Evolutionary conservation across 30 jellyfish, hydroid and myxozoan species (phyloP).

Genomic region (Cassiopea xamachana): DNA sequence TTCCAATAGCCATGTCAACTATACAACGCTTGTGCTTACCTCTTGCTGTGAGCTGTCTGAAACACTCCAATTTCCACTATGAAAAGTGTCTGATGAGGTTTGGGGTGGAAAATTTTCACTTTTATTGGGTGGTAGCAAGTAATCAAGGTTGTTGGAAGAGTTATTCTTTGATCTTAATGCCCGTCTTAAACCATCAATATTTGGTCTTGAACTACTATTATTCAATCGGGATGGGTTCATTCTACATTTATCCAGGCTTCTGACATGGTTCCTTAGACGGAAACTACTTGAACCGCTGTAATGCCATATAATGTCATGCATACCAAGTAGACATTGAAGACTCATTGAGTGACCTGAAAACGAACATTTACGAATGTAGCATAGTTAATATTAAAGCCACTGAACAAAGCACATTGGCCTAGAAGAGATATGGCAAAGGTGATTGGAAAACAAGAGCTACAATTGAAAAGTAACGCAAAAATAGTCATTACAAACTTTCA

Average conservation of each 20-base stretch:
- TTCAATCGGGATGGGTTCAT: slow-evolving; percentile 54
- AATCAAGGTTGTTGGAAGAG: slow-evolving; percentile 58
- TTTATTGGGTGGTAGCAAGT: slow-evolving; percentile 55
- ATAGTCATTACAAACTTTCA: neutral
- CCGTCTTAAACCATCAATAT: slow-evolving; percentile 27
- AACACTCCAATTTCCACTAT: slow-evolving; percentile 78
- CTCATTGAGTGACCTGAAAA: slow-evolving; percentile 83
- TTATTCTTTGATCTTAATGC: slow-evolving; percentile 41
- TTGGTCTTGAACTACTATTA: slow-evolving; percentile 10
- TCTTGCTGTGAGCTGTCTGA: slow-evolving; percentile 70
- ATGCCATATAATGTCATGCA: slow-evolving; percentile 97
- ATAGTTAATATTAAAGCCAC: neutral
- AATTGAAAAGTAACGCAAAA: neutral
- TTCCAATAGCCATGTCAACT: neutral
- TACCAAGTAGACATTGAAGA: slow-evolving; percentile 97
- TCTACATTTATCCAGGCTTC: slow-evolving; percentile 50
- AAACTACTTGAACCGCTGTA: slow-evolving; percentile 72
- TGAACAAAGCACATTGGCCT: slow-evolving; percentile 36
- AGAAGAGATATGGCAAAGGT: neutral
- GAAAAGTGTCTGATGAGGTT: slow-evolving; percentile 44
- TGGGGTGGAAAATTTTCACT: slow-evolving; percentile 37
- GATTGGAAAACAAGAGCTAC: neutral
- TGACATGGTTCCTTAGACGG: slow-evolving; percentile 73
- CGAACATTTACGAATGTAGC: neutral
- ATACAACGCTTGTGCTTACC: slow-evolving; percentile 1